phyloP scores from a whole-genome alignment of 2,113 vertebrate genomes.

The Semnopithecus entellus region DNA sequence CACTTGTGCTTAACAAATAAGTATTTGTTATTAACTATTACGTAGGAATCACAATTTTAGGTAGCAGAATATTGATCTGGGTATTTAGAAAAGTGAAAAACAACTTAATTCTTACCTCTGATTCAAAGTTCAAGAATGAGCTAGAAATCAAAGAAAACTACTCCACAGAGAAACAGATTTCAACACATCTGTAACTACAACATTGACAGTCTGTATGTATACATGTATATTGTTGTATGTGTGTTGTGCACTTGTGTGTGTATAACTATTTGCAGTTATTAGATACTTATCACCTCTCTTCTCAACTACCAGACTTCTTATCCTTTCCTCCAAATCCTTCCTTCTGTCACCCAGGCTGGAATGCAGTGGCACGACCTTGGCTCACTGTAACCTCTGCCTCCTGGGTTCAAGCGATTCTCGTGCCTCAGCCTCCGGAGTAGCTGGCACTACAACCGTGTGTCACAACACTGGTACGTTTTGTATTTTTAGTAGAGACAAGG shows the following conservation, averaged over 20 bases:
- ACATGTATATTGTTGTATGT: background rate
- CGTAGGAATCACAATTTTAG: background rate
- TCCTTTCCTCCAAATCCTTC: background rate
- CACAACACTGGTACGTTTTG: too few relatives aligned
- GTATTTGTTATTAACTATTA: background rate
- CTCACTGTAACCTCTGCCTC: too few relatives aligned
- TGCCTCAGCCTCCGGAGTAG: too few relatives aligned
- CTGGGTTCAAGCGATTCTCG: too few relatives aligned
- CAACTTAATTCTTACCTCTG: background rate
- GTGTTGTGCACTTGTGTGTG: background rate
- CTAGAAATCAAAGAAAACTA: constrained; percentile 3
- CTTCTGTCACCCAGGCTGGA: background rate
- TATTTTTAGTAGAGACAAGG: too few relatives aligned
- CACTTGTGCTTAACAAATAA: background rate
- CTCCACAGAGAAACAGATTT: background rate
- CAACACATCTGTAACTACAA: background rate
- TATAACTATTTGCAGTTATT: background rate
- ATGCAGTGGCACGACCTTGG: too few relatives aligned
- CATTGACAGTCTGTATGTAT: background rate
- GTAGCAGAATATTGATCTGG: background rate
- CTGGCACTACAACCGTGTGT: too few relatives aligned
- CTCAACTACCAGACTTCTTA: background rate
- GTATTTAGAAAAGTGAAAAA: constrained; percentile 30
- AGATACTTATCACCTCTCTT: background rate
- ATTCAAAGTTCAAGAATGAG: constrained; percentile 1